Evolutionary conservation across 2,888 invertebrate species (phyloP), one percentile per base, ranked within the genome.

Genomic region (Beris chalybata): DNA sequence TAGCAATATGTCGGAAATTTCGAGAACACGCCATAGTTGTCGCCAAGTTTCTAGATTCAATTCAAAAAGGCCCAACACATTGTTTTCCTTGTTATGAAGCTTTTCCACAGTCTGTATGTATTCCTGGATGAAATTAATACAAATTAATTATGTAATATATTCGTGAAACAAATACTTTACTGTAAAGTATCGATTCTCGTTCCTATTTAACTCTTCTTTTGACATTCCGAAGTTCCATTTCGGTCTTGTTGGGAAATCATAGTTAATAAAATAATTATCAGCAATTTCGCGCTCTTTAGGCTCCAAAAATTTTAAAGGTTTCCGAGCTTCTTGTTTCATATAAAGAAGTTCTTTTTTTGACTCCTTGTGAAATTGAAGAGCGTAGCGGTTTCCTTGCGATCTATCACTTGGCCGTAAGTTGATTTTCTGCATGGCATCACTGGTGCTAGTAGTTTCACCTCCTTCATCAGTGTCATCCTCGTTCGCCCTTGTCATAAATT

Each of bases 1-100:
- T 11, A 97, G 82, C 12, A 97, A 77, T 32, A 97, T 83, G 75
- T 97, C 97, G 0, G 95, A 94, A 87, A 96, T 93, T 80, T 97
- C 97, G 5, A 95, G 76, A 0, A 97, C 97, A 48, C 97, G 82
- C 97, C 97, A 97, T 69, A 97, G 79, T 74, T 97, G 97, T 12
- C 97, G 82, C 97, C 97, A 97, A 0, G 97, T 97, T 82, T 97
- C 97, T 72, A 97, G 80, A 82, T 97, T 97, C 68, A 96, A 78
- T 78, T 97, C 97, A 78, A 95, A 95, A 74, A 93, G 91, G 57
- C 95, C 93, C 70, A 95, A 81, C 4, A 88, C 85, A 67, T 85
- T 83, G 5, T 74, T 73, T 38, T 74, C 74, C 75, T 85, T 83
- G 22, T 84, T 81, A 68, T 85, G 86, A 0, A 85, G 84, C 5